Conservation (phyloP, 2,797 vertebrate species). For the Sorex maritimensis region DNA sequence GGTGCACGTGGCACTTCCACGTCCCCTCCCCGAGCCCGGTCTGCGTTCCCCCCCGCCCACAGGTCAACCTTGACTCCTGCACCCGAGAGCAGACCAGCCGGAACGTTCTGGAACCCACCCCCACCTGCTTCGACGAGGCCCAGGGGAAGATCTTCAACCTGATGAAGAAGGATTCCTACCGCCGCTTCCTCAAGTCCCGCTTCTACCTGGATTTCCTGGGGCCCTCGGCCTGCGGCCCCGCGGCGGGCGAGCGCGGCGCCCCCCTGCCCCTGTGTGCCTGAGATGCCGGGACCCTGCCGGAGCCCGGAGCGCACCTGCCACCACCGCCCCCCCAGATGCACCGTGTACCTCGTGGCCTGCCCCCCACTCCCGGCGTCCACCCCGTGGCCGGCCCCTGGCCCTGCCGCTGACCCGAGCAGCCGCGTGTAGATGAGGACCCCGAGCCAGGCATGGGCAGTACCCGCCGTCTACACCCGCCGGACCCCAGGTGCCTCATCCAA, state of each 20-base stretch:
- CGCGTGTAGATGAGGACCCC: too few relatives aligned
- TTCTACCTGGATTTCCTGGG: constrained; percentile 92
- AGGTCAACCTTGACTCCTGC: constrained; percentile 96
- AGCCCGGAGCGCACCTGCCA: not conserved
- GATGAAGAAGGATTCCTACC: constrained; percentile 98
- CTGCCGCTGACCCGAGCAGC: too few relatives aligned
- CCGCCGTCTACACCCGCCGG: too few relatives aligned
- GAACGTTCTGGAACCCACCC: constrained; percentile 91
- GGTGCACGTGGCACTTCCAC: too few relatives aligned
- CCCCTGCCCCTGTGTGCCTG: constrained; percentile 89
- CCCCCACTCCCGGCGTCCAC: not conserved
- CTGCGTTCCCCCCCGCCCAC: not conserved
- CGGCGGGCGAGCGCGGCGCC: constrained; percentile 86
- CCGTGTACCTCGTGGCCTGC: constrained; percentile 62
- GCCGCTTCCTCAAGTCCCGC: constrained; percentile 95
- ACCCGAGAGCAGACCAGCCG: constrained; percentile 94
- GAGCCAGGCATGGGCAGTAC: too few relatives aligned
- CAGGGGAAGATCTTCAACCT: constrained; percentile 96
- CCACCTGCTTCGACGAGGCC: constrained; percentile 94
- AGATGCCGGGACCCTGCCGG: constrained; percentile 57
- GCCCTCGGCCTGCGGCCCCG: constrained; percentile 84
- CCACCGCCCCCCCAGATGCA: too few relatives aligned
- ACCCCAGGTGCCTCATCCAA: too few relatives aligned
- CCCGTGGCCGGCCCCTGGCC: not conserved
- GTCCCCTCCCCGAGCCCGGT: too few relatives aligned